Evolutionary conservation across 2,797 vertebrate species (phyloP), one percentile per base, ranked within the genome.

Genomic region (Gobionotothen gibberifrons): DNA sequence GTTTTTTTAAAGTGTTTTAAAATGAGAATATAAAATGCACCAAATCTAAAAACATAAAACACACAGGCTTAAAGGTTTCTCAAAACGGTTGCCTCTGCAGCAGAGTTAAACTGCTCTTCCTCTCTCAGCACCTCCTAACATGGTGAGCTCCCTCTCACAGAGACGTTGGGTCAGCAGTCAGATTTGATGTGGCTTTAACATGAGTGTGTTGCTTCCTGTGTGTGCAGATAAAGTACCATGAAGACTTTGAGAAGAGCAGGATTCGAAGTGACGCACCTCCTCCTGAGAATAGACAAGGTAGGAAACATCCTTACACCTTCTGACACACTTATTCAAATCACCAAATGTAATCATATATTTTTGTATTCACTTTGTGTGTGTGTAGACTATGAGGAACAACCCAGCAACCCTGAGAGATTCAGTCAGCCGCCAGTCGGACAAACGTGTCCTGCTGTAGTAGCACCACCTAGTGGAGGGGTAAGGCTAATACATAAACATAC

Each of bases 191-290:
- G 85, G 76, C 42, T 51, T 57, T 73, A 76, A 78, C 26, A 1
- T 2, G 52, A 62, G 48, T 76, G 55, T 59, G 42, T 78, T 15
- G 5, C 1, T 44, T 6, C 36, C 4, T 68, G 64, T 74, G 59
- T 79, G 62, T 47, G 40, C 64, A 99, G 98, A 97, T 99, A 56
- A 99, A 99, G 69, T 99, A 99, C 92, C 97, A 99, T 1, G 97
- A 99, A 86, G 98, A 98, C 1, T 99, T 98, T 76, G 98, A 98
- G 89, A 96, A 95, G 90, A 96, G 94, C 92, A 94, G 96, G 87
- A 90, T 97, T 92, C 96, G 96, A 39, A 95, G 95, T 68, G 94
- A 95, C 13, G 92, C 88, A 0, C 93, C 90, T 57, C 90, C 92
- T 52, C 86, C 91, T 52, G 93, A 94, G 68, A 91, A 92, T 14